Evolutionary conservation across 2,113 vertebrate species (phyloP).

Genomic region (Alces alces): DNA sequence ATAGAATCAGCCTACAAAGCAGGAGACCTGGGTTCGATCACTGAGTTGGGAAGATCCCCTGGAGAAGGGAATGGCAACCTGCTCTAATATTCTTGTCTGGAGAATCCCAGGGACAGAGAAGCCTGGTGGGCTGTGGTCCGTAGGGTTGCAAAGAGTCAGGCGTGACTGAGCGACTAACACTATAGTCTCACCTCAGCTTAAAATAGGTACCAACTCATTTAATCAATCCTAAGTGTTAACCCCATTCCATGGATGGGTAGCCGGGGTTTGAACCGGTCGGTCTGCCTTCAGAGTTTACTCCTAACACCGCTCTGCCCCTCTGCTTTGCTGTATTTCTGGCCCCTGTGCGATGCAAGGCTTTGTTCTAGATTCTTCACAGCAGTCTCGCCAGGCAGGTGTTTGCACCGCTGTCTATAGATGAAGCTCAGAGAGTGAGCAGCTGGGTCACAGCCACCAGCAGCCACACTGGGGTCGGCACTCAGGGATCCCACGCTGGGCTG

Average conservation of each 20-base stretch:
- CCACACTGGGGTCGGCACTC: accelerated
- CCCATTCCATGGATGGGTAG: neutral
- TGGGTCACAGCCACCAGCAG: neutral
- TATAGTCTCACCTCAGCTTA: neutral
- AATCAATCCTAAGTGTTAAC: neutral
- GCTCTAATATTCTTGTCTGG: neutral
- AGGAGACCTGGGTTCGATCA: neutral
- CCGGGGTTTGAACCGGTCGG: neutral
- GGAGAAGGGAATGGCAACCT: neutral
- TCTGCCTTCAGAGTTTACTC: neutral
- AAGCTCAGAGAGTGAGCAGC: neutral
- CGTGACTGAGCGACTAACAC: neutral
- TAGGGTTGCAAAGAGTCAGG: neutral
- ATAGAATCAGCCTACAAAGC: neutral
- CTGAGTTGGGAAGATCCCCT: neutral
- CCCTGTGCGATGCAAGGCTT: too few relatives aligned
- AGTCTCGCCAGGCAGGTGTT: neutral
- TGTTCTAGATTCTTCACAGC: neutral
- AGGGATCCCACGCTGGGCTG: neutral
- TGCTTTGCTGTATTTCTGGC: neutral
- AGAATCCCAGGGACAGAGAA: neutral
- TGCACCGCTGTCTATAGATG: neutral
- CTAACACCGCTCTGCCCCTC: accelerated
- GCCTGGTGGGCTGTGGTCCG: neutral
- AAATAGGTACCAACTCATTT: neutral